Percentiles rank a stretch among this genome's conserved stretches.
Conservation (phyloP, 1,140 invertebrate genomes). For the Mercenaria mercenaria region DNA sequence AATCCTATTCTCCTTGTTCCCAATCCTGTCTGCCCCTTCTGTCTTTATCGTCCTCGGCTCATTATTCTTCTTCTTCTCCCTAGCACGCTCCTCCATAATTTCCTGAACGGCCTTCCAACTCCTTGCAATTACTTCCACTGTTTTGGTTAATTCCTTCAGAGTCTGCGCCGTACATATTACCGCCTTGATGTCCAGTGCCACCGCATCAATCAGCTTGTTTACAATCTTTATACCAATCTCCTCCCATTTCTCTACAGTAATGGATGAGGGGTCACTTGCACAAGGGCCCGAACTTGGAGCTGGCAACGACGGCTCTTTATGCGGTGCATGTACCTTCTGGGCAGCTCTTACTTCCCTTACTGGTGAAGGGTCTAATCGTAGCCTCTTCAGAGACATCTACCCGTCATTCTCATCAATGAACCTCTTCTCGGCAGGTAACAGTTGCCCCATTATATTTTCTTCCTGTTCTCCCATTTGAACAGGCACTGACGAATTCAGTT, state of each 20-base stretch:
- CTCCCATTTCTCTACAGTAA: background rate
- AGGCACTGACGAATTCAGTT: background rate
- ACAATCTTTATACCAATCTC: background rate
- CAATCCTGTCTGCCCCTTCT: background rate
- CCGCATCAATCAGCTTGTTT: background rate
- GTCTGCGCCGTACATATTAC: background rate
- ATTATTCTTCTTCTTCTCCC: background rate
- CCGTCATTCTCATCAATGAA: background rate
- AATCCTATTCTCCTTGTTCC: background rate
- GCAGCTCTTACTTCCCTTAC: too few relatives aligned
- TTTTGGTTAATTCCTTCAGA: background rate
- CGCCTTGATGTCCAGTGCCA: background rate
- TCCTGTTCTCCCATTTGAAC: background rate
- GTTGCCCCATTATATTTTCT: background rate
- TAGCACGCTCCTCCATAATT: too few relatives aligned
- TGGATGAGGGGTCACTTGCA: background rate
- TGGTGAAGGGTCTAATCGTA: background rate
- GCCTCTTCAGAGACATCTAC: background rate
- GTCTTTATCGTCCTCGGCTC: background rate
- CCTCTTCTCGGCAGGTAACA: background rate
- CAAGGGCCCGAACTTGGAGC: background rate
- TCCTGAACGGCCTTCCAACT: too few relatives aligned
- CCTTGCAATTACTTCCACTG: background rate
- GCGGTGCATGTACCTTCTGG: too few relatives aligned
- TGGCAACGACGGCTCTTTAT: background rate